Evolutionary conservation across 2,888 invertebrate genomes (phyloP), one percentile per base, ranked within the genome.

Genomic region (Agrypnus murinus): DNA sequence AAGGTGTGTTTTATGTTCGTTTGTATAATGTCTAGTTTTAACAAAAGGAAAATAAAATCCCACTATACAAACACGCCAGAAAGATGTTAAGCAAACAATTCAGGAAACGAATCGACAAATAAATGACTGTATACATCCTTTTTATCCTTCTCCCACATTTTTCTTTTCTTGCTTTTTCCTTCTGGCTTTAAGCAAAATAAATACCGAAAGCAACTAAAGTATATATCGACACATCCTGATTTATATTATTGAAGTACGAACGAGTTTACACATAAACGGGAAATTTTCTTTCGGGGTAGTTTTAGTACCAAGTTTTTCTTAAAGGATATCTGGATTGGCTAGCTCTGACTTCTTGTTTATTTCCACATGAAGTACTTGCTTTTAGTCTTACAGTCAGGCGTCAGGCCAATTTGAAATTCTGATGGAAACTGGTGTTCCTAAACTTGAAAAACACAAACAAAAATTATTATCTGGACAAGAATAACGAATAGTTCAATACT

Each of bases 41-140:
- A 25, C 25, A 25, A 25, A 25, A 25, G 50, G n/a, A n/a, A 50
- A 50, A 48, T 25, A 25, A 50, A 25, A 50, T 50, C 31, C 31
- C 31, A 25, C 50, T 10, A 34, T n/a, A 17, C 25, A 12, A n/a
- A 15, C 50, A 25, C 50, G 8, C n/a, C n/a, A 17, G 9, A 12
- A n/a, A 15, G 55, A 34, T 17, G 36, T 31, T 32, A 32, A 53
- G 55, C 17, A 34, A 55, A 34, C 32, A 55, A 36, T 55, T 36
- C 36, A 34, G 55, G 55, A 55, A 55, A 36, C 17, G 55, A 14
- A 55, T 55, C 32, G 55, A 9, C 55, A 55, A 55, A 34, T 36
- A 55, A 15, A 34, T 14, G 36, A 55, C 36, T 36, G 3, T 25
- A 5, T 25, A 36, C 55, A 36, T 55, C 55, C 50, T 50, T 50